Percentiles rank a stretch among this genome's conserved stretches.
Evolutionary conservation across 2,113 vertebrate species (phyloP).

Genomic region (Erpornis zantholeuca): DNA sequence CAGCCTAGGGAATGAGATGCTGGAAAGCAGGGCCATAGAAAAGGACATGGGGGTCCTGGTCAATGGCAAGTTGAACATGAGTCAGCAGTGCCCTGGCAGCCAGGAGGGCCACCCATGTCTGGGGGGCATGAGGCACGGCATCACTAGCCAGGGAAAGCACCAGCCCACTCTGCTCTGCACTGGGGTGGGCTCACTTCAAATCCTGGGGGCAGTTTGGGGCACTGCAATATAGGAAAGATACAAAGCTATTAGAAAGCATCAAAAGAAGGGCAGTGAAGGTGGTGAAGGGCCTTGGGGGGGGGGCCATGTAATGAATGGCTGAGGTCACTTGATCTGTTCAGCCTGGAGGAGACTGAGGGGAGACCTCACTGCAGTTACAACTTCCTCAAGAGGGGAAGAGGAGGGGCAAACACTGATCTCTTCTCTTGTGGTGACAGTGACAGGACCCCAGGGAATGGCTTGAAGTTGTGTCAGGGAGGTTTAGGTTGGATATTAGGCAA

Average conservation of each 20-base stretch:
- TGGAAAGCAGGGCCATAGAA: rapidly evolving
- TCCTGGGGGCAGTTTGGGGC: not conserved
- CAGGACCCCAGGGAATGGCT: not conserved
- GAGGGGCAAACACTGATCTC: no score
- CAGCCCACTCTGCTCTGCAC: not conserved
- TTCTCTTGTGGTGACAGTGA: not conserved
- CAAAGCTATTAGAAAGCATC: not conserved
- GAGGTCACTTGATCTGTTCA: not conserved
- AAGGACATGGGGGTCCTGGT: not conserved
- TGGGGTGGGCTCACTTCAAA: rapidly evolving
- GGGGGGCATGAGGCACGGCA: not conserved
- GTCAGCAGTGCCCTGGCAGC: not conserved
- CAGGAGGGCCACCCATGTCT: not conserved
- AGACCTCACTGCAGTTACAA: rapidly evolving
- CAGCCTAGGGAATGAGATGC: not conserved
- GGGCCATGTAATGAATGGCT: rapidly evolving
- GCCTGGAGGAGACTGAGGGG: not conserved
- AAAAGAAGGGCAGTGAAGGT: not conserved
- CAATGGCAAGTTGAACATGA: rapidly evolving
- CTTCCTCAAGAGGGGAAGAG: not conserved
- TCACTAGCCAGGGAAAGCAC: rapidly evolving
- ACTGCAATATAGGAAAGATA: not conserved
- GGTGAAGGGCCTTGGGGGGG: not conserved
- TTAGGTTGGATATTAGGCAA: not conserved
- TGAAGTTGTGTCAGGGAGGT: not conserved